Evolutionary conservation across 1,140 invertebrate genomes (phyloP), one percentile per base, ranked within the genome.

Genomic region (Gryon sp.): DNA sequence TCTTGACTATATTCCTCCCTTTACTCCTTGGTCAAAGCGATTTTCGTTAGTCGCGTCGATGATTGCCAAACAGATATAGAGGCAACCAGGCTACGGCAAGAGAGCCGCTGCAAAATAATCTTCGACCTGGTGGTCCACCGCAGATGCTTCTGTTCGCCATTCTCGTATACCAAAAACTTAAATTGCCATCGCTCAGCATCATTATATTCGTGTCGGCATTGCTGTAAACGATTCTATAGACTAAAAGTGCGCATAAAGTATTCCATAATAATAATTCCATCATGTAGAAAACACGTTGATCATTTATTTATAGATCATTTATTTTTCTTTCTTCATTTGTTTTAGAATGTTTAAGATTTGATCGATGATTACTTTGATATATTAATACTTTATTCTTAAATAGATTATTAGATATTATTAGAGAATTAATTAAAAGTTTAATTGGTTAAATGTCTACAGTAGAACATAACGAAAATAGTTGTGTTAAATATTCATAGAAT

Each of bases 11-110:
- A 15, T 38, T 9, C 28, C n/a, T 12, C 16, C n/a, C n/a, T n/a
- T n/a, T n/a, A n/a, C n/a, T n/a, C n/a, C n/a, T n/a, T 41, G 41
- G 28, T 48, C 46, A 62, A 72, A 62, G 26, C 48, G 68, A 55
- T 72, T 72, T 62, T 72, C 45, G 52, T 69, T 69, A 53, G 26
- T 34, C 45, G 57, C 53, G 45, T 34, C 62, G 48, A 65, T 63
- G 59, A 63, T 63, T 45, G 18, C 34, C 59, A 50, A 62, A 63
- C 43, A 63, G 59, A 63, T 63, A 63, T n/a, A n/a, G 59, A 19
- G 45, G 34, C 9, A 50, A 45, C 59, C 43, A 45, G 34, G 59
- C n/a, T n/a, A n/a, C n/a, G n/a, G n/a, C n/a, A 32, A 63, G 43
- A 40, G 38, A 41, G 43, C n/a, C 19, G 57, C 18, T 43, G 36